These are phyloP conservation scores for Chitala chitala DNA, from an alignment of 2,113 vertebrate genomes.

Conservation along the genomic window DNA sequence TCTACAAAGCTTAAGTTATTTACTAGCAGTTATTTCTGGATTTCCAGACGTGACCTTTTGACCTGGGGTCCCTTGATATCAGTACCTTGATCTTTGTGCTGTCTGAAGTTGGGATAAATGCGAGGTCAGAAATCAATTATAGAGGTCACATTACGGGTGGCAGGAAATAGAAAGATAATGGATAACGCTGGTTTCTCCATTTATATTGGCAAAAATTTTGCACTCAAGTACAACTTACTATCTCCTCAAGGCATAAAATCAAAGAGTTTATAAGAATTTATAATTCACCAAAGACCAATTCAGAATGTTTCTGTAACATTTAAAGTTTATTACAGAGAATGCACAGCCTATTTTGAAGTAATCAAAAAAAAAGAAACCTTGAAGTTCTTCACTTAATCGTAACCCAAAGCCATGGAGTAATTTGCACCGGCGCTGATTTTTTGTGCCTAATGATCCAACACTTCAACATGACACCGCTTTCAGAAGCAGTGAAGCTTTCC, in stretches of 20 bases:
- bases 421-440: background rate
- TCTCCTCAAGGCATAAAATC: too few species aligned
- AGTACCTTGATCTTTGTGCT: background rate
- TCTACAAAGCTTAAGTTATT: background rate
- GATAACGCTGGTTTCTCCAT: too few species aligned
- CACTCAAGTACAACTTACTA: too few species aligned
- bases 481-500: background rate
- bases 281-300: background rate
- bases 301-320: background rate
- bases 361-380: constrained; percentile 11
- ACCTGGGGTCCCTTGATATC: background rate
- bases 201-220: too few species aligned
- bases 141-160: background rate
- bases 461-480: background rate
- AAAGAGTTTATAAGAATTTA: too few species aligned
- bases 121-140: background rate
- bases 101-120: background rate
- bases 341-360: background rate
- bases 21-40: background rate
- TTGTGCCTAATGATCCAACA: background rate
- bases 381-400: background rate
- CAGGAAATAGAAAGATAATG: too few species aligned
- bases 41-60: background rate
- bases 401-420: background rate
- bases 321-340: background rate